Base-by-base conservation (phyloP, 2,888 invertebrate species). In the Strigamia maritima region DNA sequence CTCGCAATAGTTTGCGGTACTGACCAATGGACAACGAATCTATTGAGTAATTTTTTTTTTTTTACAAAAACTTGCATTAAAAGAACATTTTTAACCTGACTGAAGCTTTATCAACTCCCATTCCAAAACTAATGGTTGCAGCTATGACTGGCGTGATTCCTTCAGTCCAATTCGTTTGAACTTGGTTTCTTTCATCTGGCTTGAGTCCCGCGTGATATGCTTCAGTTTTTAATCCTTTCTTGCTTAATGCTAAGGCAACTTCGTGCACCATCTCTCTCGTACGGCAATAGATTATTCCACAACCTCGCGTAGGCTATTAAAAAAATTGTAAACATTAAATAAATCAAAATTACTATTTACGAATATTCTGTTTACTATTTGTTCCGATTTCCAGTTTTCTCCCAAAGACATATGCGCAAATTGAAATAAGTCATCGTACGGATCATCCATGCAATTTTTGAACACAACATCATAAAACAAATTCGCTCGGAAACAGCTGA, bases 41-140 rank as follows among this genome's bases (percentile, higher is more conserved):
- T 93, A 14, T 75, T 0, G 31, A 26, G 2, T 24, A 75, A 38
- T 8, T 14, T 4, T 76, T 76, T 10, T 14, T 76, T 35, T 1
- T 38, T 38, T 38, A 44, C 10, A 76, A 22, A 40, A 22, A 19
- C 35, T 19, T 76, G 10, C 3, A 31, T 54, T 54, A 28, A 16
- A 22, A 54, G 3, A 60, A 26, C 12, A 2, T 60, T 54, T 75
- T 79, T 79, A 81, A 92, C 92, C 93, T 89, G 16, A 99, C 99
- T 79, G 93, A 91, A 2, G 94, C 91, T 86, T 99, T 99, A 86
- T 99, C 98, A 2, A 99, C 96, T 75, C 99, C 99, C 99, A 99
- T 99, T 54, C 99, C 99, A 87, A 99, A 99, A 84, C 97, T 97
- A 80, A 98, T 93, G 0, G 99, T 99, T 4, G 99, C 98, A 82